Base-by-base conservation (phyloP, 2,797 vertebrate species). In the Prunella strophiata region DNA sequence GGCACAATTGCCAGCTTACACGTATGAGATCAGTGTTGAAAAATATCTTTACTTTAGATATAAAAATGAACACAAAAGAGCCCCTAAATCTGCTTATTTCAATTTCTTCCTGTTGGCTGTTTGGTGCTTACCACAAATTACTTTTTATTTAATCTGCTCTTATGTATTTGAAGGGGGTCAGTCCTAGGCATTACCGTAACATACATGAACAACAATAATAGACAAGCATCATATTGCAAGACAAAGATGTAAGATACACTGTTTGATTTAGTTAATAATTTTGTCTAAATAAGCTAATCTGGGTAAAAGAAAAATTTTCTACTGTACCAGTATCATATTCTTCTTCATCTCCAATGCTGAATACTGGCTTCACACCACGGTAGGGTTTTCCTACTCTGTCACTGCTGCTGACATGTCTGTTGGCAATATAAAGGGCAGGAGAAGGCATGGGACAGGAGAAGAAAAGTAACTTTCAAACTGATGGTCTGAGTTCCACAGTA, bases 341-440 rank as follows among this genome's bases (percentile, higher is more conserved):
- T 71, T 99, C 99, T 97, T 99, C 99, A 85, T 99, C 99, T 20
- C 98, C 99, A 0, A 99, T 99, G 96, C 99, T 99, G 98, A 99
- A 99, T 45, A 99, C 99, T 2, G 99, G 99, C 93, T 99, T 99
- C 50, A 99, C 99, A 6, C 99, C 99, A 32, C 99, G 98, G 97
- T 99, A 99, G 8, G 99, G 99, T 95, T 99, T 99, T 70, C 99
- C 99, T 18, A 99, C 98, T 57, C 99, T 98, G 97, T 99, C 99
- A 85, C 98, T 99, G 98, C 99, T 99, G 98, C 99, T 99, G 93
- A 99, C 98, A 2, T 99, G 99, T 94, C 99, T 99, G 92, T n/a
- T 86, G 67, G 83, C 73, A 95, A 93, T 66, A 70, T 85, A 71
- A 93, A 40, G 47, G 86, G 78, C 34, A 94, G 40, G 38, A 88